Conservation (phyloP, 2,888 invertebrate species). For the Helleia helle region DNA sequence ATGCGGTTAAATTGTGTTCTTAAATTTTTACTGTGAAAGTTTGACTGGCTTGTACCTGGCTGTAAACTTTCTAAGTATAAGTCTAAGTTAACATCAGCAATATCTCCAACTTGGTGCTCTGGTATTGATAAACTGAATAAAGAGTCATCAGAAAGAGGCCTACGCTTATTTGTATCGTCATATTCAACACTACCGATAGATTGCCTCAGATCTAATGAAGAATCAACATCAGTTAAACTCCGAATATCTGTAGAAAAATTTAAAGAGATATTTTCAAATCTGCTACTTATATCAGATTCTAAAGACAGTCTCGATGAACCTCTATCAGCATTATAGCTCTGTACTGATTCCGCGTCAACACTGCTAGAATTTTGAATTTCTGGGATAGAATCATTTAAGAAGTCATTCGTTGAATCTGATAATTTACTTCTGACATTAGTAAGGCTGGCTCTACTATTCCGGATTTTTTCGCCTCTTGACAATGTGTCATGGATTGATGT, state of each 20-base stretch:
- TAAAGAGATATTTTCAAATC: conserved; percentile 58
- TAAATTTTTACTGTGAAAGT: conserved; percentile 21
- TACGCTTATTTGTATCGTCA: conserved; percentile 77
- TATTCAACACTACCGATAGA: conserved; percentile 60
- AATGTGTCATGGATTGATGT: conserved; percentile 69
- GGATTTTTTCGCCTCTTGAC: conserved; percentile 63
- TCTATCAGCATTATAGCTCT: conserved; percentile 60
- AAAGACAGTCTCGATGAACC: conserved; percentile 60
- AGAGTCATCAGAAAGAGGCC: conserved; percentile 84
- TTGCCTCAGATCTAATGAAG: conserved; percentile 72
- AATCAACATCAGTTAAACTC: conserved; percentile 56
- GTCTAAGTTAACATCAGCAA: conserved; percentile 77
- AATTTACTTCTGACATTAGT: conserved; percentile 46
- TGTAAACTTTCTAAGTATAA: conserved; percentile 79
- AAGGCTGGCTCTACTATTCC: conserved; percentile 60
- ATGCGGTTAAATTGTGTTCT: conserved; percentile 9
- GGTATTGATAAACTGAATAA: conserved; percentile 78
- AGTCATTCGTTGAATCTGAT: conserved; percentile 33
- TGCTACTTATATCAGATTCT: conserved; percentile 66
- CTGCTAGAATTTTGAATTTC: conserved; percentile 53
- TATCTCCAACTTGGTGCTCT: conserved; percentile 60
- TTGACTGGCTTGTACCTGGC: conserved; percentile 42
- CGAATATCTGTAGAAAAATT: conserved; percentile 56
- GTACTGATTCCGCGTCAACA: conserved; percentile 57
- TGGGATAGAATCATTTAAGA: conserved; percentile 40